Evolutionary conservation across 2,113 vertebrate genomes (phyloP).

Genomic region (Terrapene triunguis): DNA sequence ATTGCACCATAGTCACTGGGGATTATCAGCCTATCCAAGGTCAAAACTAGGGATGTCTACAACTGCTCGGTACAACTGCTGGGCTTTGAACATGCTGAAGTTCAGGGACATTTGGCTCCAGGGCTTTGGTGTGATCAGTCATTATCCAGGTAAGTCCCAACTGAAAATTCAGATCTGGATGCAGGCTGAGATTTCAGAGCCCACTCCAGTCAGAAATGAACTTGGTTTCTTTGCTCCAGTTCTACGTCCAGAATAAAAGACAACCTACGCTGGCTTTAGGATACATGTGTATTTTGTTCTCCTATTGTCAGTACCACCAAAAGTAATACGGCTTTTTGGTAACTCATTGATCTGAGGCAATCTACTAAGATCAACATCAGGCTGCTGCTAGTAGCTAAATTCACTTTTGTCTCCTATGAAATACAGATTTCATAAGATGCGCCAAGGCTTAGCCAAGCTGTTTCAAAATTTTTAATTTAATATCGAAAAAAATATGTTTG

Average conservation of each 20-base stretch:
- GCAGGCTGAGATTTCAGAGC: background rate
- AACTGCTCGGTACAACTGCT: background rate
- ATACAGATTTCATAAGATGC: conserved; percentile 41
- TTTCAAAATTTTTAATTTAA: conserved; percentile 31
- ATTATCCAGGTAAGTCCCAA: background rate
- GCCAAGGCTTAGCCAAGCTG: background rate
- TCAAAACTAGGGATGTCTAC: background rate
- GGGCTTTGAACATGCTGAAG: background rate
- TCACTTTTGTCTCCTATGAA: conserved; percentile 55
- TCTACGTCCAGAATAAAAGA: background rate
- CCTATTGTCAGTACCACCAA: background rate
- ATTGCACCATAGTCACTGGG: background rate
- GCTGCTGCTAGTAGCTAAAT: conserved; percentile 15
- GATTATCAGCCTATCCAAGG: background rate
- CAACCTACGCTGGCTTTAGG: background rate
- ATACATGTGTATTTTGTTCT: background rate
- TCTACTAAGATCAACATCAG: background rate
- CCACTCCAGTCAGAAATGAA: background rate
- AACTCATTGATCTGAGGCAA: conserved; percentile 2
- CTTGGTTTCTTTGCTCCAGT: background rate
- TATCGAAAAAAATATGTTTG: conserved; percentile 34
- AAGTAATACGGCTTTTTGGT: conserved; percentile 16
- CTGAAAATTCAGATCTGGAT: background rate
- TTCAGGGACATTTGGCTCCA: background rate
- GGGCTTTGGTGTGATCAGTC: background rate